Percentiles rank a stretch among this genome's conserved stretches.
Conservation (phyloP, 37 sponge, comb jelly and placozoan species). For the Halisarca cf. caerulea region DNA sequence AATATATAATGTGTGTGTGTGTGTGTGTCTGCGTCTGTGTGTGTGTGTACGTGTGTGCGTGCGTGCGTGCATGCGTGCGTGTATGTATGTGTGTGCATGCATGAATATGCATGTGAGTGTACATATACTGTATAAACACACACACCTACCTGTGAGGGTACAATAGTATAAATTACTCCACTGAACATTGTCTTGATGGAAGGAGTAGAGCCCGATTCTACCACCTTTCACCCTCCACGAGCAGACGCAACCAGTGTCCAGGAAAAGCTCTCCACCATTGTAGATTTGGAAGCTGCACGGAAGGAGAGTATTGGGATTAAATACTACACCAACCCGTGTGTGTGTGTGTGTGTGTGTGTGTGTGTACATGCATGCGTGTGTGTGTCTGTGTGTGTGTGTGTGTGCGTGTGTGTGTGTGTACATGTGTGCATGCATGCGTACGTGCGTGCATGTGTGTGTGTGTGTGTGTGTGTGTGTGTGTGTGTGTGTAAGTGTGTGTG, state of each 20-base stretch:
- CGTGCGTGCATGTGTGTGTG: neutral
- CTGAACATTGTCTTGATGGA: constrained; percentile 68
- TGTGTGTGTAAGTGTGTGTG: neutral
- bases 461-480: neutral
- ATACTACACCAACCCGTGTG: neutral
- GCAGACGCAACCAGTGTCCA: constrained; percentile 73
- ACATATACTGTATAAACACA: too few species aligned
- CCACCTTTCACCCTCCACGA: constrained; percentile 66
- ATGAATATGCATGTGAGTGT: too few species aligned
- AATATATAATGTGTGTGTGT: too few species aligned
- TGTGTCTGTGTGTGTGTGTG: neutral
- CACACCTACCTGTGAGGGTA: too few species aligned
- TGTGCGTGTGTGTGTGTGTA: too few species aligned
- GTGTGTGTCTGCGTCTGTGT: too few species aligned
- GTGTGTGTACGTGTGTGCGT: too few species aligned
- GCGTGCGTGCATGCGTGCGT: too few species aligned
- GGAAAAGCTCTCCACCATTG: neutral
- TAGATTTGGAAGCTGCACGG: neutral
- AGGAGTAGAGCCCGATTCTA: constrained; percentile 72
- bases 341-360: neutral
- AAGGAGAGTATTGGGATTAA: neutral
- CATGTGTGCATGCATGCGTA: too few species aligned
- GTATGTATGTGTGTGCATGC: too few species aligned
- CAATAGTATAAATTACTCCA: constrained; percentile 53
- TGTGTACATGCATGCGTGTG: neutral